Percentiles rank a stretch among this genome's conserved stretches.
phyloP scores from a whole-genome alignment of 2,113 vertebrate species.

The Lepus europaeus region DNA sequence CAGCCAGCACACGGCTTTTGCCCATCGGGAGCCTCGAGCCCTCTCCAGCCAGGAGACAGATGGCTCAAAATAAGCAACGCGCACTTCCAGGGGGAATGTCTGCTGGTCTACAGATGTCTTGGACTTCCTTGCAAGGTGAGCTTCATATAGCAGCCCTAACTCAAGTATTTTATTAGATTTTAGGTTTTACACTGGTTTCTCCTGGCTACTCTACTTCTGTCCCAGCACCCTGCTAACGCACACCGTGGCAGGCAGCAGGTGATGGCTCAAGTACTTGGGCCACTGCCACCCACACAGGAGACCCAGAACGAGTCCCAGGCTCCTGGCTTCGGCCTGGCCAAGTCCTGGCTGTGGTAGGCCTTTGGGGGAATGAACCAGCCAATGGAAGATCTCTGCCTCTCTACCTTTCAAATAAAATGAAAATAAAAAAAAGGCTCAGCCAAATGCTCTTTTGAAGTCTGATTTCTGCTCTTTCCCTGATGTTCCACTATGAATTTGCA shows the following conservation, averaged over 20 bases:
- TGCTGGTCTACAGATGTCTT: conserved; percentile 13
- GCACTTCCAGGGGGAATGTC: not conserved
- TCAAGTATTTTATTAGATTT: conserved; percentile 22
- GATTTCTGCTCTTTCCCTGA: conserved; percentile 35
- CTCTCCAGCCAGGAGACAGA: not conserved
- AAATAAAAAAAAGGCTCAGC: not conserved
- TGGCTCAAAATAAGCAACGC: not conserved
- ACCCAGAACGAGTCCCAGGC: too few species aligned
- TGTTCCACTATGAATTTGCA: not conserved
- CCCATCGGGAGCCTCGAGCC: not conserved
- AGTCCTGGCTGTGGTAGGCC: too few species aligned
- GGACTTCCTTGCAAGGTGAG: not conserved
- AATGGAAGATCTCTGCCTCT: too few species aligned
- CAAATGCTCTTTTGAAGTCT: not conserved
- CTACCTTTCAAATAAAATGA: too few species aligned
- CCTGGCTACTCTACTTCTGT: too few species aligned
- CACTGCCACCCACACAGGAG: too few species aligned
- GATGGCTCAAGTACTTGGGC: too few species aligned
- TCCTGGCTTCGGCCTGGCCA: too few species aligned
- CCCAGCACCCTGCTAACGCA: too few species aligned
- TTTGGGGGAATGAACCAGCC: too few species aligned
- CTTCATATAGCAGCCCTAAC: not conserved
- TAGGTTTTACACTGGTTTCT: conserved; percentile 2
- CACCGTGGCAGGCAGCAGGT: too few species aligned
- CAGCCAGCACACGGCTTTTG: not conserved